Evolutionary conservation across 2,113 vertebrate genomes (phyloP), one percentile per base, ranked within the genome.

Genomic region (Sinocyclocheilus grahami): DNA sequence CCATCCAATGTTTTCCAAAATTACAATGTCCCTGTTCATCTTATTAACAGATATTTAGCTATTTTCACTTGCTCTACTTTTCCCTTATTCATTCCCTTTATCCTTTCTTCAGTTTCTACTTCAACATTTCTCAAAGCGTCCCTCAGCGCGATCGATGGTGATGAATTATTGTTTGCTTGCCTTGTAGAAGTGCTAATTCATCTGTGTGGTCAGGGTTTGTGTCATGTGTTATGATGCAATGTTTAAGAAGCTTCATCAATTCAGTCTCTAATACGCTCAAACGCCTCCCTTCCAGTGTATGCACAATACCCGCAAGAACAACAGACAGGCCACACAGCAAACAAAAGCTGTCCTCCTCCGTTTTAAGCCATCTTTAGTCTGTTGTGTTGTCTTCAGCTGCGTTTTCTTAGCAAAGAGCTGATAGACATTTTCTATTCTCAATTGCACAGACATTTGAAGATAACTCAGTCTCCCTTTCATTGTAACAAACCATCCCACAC

Each of bases 341-440:
- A 80, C 78, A 65, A 81, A 81, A 81, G 78, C 78, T 81, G 39
- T 81, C 78, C 60, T 81, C 58, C 78, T 81, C 39, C 39, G 2
- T 42, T 60, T 79, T 7, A 62, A 79, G 37, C 78, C 58, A n/a
- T 46, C 58, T 65, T 65, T 27, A 46, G 55, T 79, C 33, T 37
- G 10, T 42, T 22, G 53, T 58, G 11, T 9, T 65, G 1, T 81
- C 39, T 62, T 60, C 37, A 16, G 55, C 37, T 80, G 20, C 33
- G 10, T 62, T 80, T 80, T 39, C 20, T 80, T 24, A 18, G 78
- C 33, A 78, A 24, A 63, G 55, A 79, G 78, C 78, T 42, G 39
- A 62, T 24, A 63, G 37, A 24, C 30, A 53, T 20, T 58, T 37
- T 20, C 39, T 14, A 24, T 58, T 18, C 14, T 16, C 76, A 78